Percentiles rank a stretch among this genome's conserved stretches.
phyloP scores from a whole-genome alignment of 2,113 vertebrate species.

The Pelecanoides urinatrix region DNA sequence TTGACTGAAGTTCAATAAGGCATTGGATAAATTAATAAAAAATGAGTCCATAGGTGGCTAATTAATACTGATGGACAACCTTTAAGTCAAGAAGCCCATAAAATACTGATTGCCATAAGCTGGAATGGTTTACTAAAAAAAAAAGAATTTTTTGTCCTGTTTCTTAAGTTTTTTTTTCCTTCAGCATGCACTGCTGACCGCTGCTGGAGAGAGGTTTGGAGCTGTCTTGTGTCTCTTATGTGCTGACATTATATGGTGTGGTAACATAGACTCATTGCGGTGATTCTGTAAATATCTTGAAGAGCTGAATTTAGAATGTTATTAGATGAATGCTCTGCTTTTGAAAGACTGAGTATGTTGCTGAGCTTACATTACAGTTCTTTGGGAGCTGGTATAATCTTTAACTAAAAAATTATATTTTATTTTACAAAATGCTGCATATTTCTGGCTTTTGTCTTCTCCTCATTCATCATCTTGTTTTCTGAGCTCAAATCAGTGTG shows the following conservation, averaged over 20 bases:
- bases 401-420: rapidly evolving
- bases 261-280: not conserved
- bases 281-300: not conserved
- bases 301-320: not conserved
- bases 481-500: not conserved
- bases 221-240: rapidly evolving
- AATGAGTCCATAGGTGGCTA: not conserved
- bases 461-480: not conserved
- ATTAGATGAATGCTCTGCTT: not conserved
- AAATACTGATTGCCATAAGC: not conserved
- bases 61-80: not conserved
- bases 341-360: not conserved
- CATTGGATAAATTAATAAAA: not conserved
- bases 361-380: not conserved
- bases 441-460: not conserved
- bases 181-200: not conserved
- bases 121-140: not conserved
- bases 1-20: not conserved
- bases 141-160: not conserved
- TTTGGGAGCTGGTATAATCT: not conserved
- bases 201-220: not conserved
- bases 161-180: not conserved
- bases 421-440: not conserved
- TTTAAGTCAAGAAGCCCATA: not conserved
- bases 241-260: not conserved